Evolutionary conservation across 2,888 invertebrate species (phyloP).

Genomic region (Prosopocoilus inquinatus): DNA sequence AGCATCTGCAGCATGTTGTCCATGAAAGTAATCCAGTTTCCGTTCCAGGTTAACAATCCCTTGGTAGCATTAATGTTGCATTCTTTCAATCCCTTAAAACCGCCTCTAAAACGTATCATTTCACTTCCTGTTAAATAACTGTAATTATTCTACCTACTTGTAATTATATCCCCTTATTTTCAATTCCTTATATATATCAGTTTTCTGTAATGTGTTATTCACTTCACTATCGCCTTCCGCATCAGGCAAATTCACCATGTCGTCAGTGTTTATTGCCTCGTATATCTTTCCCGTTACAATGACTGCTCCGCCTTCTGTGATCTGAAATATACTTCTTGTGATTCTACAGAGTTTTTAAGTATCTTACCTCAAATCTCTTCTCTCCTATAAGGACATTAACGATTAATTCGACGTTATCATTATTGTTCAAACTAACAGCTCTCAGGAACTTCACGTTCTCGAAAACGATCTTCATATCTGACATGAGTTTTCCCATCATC

Average conservation of each 20-base stretch:
- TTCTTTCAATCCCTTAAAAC: constrained; percentile 30
- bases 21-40: constrained; percentile 86
- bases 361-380: constrained; percentile 38
- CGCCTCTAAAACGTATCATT: constrained; percentile 27
- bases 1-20: constrained; percentile 84
- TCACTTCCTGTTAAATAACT: constrained; percentile 54
- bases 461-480: constrained; percentile 56
- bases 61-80: constrained; percentile 41
- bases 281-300: constrained; percentile 68
- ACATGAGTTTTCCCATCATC: constrained; percentile 41
- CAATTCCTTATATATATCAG: constrained; percentile 67
- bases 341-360: neutral
- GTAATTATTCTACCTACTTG: constrained; percentile 48
- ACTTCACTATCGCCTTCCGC: neutral
- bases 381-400: constrained; percentile 34
- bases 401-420: constrained; percentile 35
- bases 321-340: constrained; percentile 42
- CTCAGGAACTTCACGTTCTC: constrained; percentile 60
- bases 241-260: neutral
- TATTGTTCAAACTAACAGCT: constrained; percentile 56
- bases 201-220: constrained; percentile 48
- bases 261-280: constrained; percentile 34
- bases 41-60: constrained; percentile 65
- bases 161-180: constrained; percentile 64
- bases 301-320: constrained; percentile 65